Evolutionary conservation across 1,140 invertebrate species (phyloP).

Genomic region (Atta texana): DNA sequence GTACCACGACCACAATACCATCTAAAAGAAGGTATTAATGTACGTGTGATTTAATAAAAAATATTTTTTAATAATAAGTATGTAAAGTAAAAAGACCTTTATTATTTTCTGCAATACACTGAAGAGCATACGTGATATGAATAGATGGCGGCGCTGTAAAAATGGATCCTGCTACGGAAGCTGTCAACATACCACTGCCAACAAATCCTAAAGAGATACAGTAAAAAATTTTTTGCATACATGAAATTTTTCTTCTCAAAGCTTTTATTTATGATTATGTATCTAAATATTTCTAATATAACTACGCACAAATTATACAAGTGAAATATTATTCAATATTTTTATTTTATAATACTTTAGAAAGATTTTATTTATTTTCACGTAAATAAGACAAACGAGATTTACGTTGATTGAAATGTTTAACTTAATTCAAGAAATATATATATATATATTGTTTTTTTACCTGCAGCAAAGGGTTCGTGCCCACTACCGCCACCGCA

Average conservation of each 20-base stretch:
- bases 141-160: slow-evolving; percentile 93
- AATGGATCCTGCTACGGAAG: slow-evolving; percentile 91
- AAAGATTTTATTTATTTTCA: not conserved
- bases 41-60: not conserved
- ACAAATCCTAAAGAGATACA: slow-evolving; percentile 89
- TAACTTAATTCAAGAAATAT: slow-evolving; percentile 1
- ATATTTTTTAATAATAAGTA: slow-evolving; percentile 9
- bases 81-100: slow-evolving; percentile 82
- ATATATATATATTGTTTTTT: not conserved
- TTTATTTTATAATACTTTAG: not conserved
- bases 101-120: slow-evolving; percentile 86
- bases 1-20: slow-evolving; percentile 91
- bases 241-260: not conserved
- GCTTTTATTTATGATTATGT: not conserved
- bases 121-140: slow-evolving; percentile 89
- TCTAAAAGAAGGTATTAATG: slow-evolving; percentile 83
- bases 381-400: not conserved
- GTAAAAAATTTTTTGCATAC: not conserved
- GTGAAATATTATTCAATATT: not conserved
- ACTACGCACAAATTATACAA: not conserved
- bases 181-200: slow-evolving; percentile 92
- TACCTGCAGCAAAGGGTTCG: slow-evolving; percentile 93
- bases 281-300: not conserved
- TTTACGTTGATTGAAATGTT: not conserved
- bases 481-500: slow-evolving; percentile 95